Evolutionary conservation across 2,113 vertebrate genomes (phyloP).

Genomic region (Amazona vittata): DNA sequence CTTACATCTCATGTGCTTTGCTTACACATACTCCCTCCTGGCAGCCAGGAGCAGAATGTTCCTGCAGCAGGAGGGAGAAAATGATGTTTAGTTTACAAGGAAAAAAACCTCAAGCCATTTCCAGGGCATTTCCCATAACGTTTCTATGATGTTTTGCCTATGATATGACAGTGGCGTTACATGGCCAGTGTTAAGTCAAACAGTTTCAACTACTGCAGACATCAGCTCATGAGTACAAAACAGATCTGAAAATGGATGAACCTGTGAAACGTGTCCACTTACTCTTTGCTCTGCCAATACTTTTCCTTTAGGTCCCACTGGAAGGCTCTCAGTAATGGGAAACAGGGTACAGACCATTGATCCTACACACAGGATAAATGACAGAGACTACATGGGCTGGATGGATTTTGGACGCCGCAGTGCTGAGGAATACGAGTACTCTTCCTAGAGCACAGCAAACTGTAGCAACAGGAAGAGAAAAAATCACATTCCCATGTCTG

Average conservation of each 20-base stretch:
- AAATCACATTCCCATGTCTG: constrained; percentile 35
- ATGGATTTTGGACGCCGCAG: constrained; percentile 98
- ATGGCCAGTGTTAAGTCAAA: too few relatives aligned
- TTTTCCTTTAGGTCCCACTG: constrained; percentile 78
- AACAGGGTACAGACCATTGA: constrained; percentile 78
- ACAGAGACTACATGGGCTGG: constrained; percentile 97
- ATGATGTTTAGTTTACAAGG: neutral
- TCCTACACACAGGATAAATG: constrained; percentile 89
- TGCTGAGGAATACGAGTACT: constrained; percentile 92
- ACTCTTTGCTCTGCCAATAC: neutral
- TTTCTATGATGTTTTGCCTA: neutral
- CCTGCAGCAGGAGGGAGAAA: neutral
- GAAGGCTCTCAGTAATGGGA: constrained; percentile 82
- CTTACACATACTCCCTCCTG: neutral
- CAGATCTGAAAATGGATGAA: neutral
- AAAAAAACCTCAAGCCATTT: neutral
- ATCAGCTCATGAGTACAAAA: neutral
- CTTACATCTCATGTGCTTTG: neutral
- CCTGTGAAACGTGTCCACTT: neutral
- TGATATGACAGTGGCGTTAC: neutral
- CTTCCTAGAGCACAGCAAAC: constrained; percentile 76
- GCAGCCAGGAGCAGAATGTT: neutral
- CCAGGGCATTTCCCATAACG: neutral
- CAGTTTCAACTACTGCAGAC: neutral
- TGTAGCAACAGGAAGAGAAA: neutral